Base-by-base conservation (phyloP, 2,113 vertebrate species). In the Smithornis capensis region DNA sequence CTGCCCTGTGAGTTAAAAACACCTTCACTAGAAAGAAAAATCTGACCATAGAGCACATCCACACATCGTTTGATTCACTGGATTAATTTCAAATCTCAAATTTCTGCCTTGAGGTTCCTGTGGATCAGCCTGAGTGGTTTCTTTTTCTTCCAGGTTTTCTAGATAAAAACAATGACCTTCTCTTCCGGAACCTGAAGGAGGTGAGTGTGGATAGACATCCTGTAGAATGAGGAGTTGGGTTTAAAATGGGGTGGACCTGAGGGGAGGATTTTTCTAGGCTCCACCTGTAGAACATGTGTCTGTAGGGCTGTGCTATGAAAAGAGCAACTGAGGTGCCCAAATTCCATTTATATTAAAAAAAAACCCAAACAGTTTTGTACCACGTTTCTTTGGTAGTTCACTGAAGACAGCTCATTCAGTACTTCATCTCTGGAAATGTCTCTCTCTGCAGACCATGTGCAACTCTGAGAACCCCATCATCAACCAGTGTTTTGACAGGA, bases 111-210 rank as follows among this genome's bases (percentile, higher is more conserved):
- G 70, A n/a, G 40, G 52, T 40, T 69, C 9, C 69, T 45, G 2
- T 76, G 64, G 76, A 70, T 40, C 83, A 57, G 63, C 67, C 59
- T 86, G 57, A 89, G 50, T 7, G 8, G 10, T 89, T 96, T 89
- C 95, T 90, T 89, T 96, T 42, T 85, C 77, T 63, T 87, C 59
- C 96, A 99, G 99, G 99, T 87, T 99, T 99, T 97, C 96, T 99
- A 97, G 99, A 99, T 98, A 99, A 99, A 97, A 99, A 99, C 98
- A 99, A 99, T 2, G 99, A 99, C 95, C 98, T 99, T 65, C 99
- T 99, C 37, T 99, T 99, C 96, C 98, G 99, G 95, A 99, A 99
- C 97, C 94, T 99, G 88, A 99, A 99, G 95, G 99, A 99, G 98
- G 99, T 99, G 95, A 98, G 98, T 91, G 40, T 33, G 52, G 22